Conservation (phyloP, 2,797 vertebrate genomes). For the Phalloptychus januarius region DNA sequence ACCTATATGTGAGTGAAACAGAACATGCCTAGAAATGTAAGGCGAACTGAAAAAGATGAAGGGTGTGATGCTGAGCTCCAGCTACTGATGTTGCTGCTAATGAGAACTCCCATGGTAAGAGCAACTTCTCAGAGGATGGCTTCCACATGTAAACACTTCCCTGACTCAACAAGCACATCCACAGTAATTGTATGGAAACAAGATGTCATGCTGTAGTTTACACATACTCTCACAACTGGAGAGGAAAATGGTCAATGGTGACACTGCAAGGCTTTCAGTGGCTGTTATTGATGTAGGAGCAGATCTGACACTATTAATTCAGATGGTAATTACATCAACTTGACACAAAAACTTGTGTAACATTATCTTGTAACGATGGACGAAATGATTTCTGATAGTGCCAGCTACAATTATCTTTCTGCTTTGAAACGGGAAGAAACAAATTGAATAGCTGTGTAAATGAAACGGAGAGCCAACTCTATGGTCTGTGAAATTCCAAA, state of each 20-base stretch:
- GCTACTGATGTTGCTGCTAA: constrained; percentile 55
- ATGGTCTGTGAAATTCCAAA: constrained; percentile 75
- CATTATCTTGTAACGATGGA: constrained; percentile 20
- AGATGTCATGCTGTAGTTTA: constrained; percentile 16
- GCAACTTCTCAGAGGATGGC: constrained; percentile 40
- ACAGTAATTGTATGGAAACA: constrained; percentile 43
- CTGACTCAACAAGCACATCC: constrained; percentile 27
- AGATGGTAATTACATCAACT: constrained; percentile 41
- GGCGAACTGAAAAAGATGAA: constrained; percentile 57
- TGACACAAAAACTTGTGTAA: constrained; percentile 33
- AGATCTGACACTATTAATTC: constrained; percentile 34
- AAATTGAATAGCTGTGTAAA: constrained; percentile 63
- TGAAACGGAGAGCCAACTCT: constrained; percentile 64
- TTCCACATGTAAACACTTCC: constrained; percentile 56
- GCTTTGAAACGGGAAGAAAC: constrained; percentile 56
- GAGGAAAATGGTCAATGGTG: constrained; percentile 41
- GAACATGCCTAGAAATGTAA: constrained; percentile 32
- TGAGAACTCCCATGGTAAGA: constrained; percentile 42
- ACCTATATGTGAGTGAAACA: constrained; percentile 30
- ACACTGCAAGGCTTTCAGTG: constrained; percentile 32
- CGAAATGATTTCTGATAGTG: constrained; percentile 46
- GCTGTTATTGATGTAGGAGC: constrained; percentile 25
- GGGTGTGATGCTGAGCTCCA: constrained; percentile 31
- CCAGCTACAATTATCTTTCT: constrained; percentile 48
- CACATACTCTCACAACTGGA: constrained; percentile 16